Percentiles rank a stretch among this genome's conserved stretches.
Conservation (phyloP, 2,888 invertebrate genomes). For the Lasioglossum marginatum region DNA sequence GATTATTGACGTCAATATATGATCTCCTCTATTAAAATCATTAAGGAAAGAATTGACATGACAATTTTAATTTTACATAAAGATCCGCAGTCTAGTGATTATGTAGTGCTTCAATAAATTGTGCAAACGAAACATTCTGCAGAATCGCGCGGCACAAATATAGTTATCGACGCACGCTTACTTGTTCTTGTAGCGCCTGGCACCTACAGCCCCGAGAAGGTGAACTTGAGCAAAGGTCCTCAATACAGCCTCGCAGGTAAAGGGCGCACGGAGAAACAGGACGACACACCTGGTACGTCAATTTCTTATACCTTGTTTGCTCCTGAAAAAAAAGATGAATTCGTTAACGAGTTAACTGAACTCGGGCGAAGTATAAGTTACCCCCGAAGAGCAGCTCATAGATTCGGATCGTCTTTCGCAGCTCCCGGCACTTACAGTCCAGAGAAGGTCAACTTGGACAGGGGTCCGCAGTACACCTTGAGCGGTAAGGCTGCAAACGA, state of each 20-base stretch:
- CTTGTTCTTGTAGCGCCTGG: conserved; percentile 64
- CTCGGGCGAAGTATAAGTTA: background rate
- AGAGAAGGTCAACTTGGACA: conserved; percentile 87
- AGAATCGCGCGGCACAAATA: background rate
- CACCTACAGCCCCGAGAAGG: conserved; percentile 68
- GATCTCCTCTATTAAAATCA: too few species aligned
- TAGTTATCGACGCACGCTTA: background rate
- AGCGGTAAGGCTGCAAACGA: conserved; percentile 88
- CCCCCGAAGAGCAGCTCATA: too few species aligned
- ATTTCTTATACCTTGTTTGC: background rate
- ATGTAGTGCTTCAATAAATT: too few species aligned
- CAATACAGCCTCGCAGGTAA: conserved; percentile 84
- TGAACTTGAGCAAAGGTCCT: conserved; percentile 85
- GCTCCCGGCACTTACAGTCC: conserved; percentile 69
- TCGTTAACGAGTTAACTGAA: background rate
- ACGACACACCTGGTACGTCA: conserved; percentile 86
- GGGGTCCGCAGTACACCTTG: conserved; percentile 89
- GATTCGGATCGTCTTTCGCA: conserved; percentile 15
- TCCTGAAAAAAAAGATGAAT: background rate
- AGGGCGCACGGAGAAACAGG: conserved; percentile 77
- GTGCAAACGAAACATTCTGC: background rate
- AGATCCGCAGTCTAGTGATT: too few species aligned
- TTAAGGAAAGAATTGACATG: too few species aligned
- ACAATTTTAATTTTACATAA: too few species aligned
- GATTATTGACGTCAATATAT: too few species aligned